Conservation (phyloP, 2,888 invertebrate genomes). For the Megalurothrips usitatus region DNA sequence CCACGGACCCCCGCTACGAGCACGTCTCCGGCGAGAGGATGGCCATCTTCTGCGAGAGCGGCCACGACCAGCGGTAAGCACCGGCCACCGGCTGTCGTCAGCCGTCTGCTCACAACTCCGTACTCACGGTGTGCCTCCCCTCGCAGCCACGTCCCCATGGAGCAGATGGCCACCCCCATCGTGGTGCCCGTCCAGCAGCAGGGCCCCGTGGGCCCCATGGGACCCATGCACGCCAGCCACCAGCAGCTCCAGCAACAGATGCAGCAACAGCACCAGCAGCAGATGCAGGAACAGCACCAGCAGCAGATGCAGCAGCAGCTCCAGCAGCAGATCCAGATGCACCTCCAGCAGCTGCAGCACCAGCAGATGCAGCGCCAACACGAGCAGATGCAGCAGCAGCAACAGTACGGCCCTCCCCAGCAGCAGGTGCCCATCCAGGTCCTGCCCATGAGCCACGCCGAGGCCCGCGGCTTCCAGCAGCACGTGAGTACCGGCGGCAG, state of each 20-base stretch:
- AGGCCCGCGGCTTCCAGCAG: slow-evolving; percentile 31
- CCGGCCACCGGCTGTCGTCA: too few relatives aligned
- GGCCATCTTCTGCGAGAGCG: slow-evolving; percentile 83
- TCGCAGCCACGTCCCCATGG: slow-evolving; percentile 50
- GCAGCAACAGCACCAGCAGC: slow-evolving; percentile 38
- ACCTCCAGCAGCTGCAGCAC: slow-evolving; percentile 34
- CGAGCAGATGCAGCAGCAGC: slow-evolving; percentile 41
- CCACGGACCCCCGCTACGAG: slow-evolving; percentile 66
- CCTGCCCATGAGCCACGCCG: slow-evolving; percentile 31
- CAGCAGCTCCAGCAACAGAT: slow-evolving; percentile 36
- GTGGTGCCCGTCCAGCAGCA: slow-evolving; percentile 43
- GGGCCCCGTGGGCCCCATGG: slow-evolving; percentile 37
- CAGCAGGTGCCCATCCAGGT: slow-evolving; percentile 35
- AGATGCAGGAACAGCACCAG: slow-evolving; percentile 39
- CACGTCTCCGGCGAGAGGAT: slow-evolving; percentile 78
- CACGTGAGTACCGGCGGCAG: neutral
- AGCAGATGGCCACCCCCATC: slow-evolving; percentile 52
- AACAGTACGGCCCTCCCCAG: slow-evolving; percentile 41
- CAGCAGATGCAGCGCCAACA: slow-evolving; percentile 33
- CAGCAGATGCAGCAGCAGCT: slow-evolving; percentile 37
- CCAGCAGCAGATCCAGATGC: slow-evolving; percentile 34
- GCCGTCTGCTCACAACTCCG: neutral
- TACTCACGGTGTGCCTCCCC: neutral
- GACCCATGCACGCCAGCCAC: slow-evolving; percentile 36
- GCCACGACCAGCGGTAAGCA: slow-evolving; percentile 51